Evolutionary conservation across 2,113 vertebrate genomes (phyloP), one percentile per base, ranked within the genome.

Genomic region (Cnemophilus loriae): DNA sequence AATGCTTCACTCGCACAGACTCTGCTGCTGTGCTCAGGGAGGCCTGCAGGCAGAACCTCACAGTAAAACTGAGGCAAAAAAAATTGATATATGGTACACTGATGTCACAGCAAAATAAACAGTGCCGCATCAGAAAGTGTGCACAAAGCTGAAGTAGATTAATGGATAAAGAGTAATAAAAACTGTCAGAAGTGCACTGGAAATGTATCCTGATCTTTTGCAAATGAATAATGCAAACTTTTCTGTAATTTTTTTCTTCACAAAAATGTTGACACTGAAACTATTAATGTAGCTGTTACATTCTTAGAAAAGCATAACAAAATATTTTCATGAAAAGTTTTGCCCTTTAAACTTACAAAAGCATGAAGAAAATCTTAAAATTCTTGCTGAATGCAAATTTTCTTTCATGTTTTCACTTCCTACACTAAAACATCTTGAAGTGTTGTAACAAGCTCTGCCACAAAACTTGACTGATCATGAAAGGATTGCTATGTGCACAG

Each of bases 351-450:
- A 64, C 10, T 68, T 63, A 23, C 2, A 89, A 42, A 73, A 90
- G 20, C 52, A 15, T 21, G 13, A 71, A 73, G 53, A n/a, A 55
- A 65, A 23, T 84, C 37, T 65, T 67, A 70, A 57, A 9, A 24
- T 73, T 93, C 65, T 95, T 81, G 27, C 30, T 77, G 50, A 91
- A 81, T 64, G 24, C 30, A 80, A 53, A 60, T 80, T 77, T 77
- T 56, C 32, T 87, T 87, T 77, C n/a, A 41, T 52, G 15, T 69
- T 93, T 93, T 91, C 68, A 49, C 73, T 87, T 94, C 59, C 64
- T 74, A 73, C 39, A 15, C 57, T 77, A 49, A 74, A 84, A 41
- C 28, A 49, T 57, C 60, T 65, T 3, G 1, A 81, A 33, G 46
- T 65, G n/a, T 24, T 89, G 19, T 41, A 81, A 61, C 69, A 94